A percentile compares a stretch with the other conserved stretches of the same genome.
Conservation (phyloP, 2,113 vertebrate genomes). For the Aix galericulata region DNA sequence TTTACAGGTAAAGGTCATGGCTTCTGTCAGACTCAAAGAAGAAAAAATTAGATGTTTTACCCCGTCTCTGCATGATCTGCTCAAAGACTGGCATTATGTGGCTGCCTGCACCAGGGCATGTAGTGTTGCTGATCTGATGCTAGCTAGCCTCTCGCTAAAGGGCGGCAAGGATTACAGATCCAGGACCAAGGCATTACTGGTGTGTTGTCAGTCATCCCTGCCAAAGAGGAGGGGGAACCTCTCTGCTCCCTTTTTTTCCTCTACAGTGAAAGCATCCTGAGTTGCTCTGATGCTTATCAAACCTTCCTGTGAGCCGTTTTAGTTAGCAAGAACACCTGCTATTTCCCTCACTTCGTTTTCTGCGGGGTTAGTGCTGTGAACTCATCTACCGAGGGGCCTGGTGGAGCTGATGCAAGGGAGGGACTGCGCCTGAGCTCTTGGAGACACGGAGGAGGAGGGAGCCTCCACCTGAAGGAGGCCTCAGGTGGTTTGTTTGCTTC, state of each 20-base stretch:
- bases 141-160: not conserved
- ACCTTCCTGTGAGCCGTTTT: too few species aligned
- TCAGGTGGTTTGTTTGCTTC: rapidly evolving
- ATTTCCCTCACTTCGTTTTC: not conserved
- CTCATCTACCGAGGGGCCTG: not conserved
- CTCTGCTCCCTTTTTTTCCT: not conserved
- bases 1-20: not conserved
- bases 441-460: not conserved
- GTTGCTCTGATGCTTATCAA: not conserved
- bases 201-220: not conserved
- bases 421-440: not conserved
- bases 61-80: not conserved
- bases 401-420: not conserved
- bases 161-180: not conserved
- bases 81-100: not conserved
- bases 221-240: not conserved
- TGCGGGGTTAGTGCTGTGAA: not conserved
- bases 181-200: not conserved
- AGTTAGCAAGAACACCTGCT: too few species aligned
- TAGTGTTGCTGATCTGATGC: too few species aligned
- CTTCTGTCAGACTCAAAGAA: not conserved
- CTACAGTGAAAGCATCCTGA: too few species aligned
- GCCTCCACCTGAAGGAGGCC: not conserved
- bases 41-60: not conserved
- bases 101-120: not conserved